Conservation (phyloP, 2,797 vertebrate genomes). For the Pteropus rufus region DNA sequence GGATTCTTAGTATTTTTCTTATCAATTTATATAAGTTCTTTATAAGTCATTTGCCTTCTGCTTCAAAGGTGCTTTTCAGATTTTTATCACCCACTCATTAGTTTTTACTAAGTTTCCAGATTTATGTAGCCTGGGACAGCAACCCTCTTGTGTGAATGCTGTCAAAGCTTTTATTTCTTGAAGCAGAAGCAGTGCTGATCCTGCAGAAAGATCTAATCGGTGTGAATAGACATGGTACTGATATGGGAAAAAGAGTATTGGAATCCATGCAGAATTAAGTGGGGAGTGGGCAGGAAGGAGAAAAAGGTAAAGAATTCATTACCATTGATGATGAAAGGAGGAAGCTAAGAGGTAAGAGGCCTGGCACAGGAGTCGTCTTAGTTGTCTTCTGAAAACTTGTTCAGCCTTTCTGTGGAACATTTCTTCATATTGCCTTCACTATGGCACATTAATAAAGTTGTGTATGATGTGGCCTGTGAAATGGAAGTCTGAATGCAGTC, state of each 20-base stretch:
- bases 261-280: not conserved
- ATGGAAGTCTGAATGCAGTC: not conserved
- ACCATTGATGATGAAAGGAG: not conserved
- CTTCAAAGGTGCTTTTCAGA: conserved; percentile 21
- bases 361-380: not conserved
- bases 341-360: not conserved
- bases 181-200: conserved; percentile 23
- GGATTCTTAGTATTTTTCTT: conserved; percentile 37
- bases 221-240: conserved; percentile 47
- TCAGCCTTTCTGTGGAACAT: accelerated
- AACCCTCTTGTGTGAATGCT: conserved; percentile 44
- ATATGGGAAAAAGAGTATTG: conserved; percentile 19
- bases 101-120: conserved; percentile 28
- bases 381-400: conserved; percentile 20
- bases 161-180: conserved; percentile 67
- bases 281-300: not conserved
- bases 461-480: not conserved
- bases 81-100: conserved; percentile 17
- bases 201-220: conserved; percentile 65
- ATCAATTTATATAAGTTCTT: conserved; percentile 15
- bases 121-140: not conserved
- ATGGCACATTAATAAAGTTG: not conserved
- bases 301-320: not conserved
- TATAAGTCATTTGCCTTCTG: conserved; percentile 29
- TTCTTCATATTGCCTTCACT: not conserved